A percentile compares a stretch with the other conserved stretches of the same genome.
Conservation (phyloP, 1,140 invertebrate genomes). For the Drosophila obscura region DNA sequence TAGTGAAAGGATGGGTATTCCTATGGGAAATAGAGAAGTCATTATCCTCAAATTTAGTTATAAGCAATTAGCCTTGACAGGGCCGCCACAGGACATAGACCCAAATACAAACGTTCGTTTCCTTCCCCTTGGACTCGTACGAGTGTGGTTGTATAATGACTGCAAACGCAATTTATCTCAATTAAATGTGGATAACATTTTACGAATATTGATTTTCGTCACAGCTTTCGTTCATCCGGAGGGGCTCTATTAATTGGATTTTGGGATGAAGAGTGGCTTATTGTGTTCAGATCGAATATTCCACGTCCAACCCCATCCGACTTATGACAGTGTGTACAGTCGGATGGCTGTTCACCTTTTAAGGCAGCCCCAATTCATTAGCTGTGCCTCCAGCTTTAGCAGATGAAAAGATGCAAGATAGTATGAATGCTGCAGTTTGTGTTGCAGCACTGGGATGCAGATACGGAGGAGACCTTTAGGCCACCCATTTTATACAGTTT, state of each 20-base stretch:
- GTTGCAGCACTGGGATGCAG: too few relatives aligned
- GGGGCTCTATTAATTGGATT: conserved; percentile 35
- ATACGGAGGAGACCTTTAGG: too few relatives aligned
- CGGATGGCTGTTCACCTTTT: too few relatives aligned
- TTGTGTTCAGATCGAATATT: conserved; percentile 25
- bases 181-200: conserved; percentile 68
- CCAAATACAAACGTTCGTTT: too few relatives aligned
- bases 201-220: conserved; percentile 71
- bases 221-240: background rate
- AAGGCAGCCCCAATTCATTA: conserved; percentile 1
- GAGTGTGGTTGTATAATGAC: background rate
- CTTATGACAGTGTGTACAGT: too few relatives aligned
- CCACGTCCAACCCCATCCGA: conserved; percentile 16
- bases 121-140: background rate
- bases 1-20: too few relatives aligned
- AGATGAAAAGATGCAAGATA: conserved; percentile 38
- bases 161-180: conserved; percentile 60
- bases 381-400: conserved; percentile 18
- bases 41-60: too few relatives aligned
- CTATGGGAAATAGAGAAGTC: too few relatives aligned
- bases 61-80: too few relatives aligned
- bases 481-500: background rate
- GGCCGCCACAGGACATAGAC: too few relatives aligned
- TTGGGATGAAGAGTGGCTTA: background rate
- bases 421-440: too few relatives aligned